A percentile compares a stretch with the other conserved stretches of the same genome.
Evolutionary conservation across 2,888 invertebrate genomes (phyloP).

Genomic region (Agonopterix alstromeriana): DNA sequence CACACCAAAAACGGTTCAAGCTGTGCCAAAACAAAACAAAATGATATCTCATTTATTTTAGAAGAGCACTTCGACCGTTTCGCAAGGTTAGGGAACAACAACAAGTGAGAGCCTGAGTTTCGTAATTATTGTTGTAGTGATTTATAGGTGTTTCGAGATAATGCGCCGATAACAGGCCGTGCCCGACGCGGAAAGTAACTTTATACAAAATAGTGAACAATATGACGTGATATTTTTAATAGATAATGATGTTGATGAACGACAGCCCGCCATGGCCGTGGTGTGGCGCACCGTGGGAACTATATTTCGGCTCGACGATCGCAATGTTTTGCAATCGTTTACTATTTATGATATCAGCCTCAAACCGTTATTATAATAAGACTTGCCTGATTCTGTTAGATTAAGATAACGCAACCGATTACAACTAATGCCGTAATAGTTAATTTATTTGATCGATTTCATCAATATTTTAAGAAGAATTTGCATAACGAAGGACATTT

Average conservation of each 20-base stretch:
- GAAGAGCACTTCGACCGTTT: constrained; percentile 11
- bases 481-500: too few species aligned
- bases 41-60: constrained; percentile 1
- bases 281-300: constrained; percentile 62
- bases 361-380: constrained; percentile 35
- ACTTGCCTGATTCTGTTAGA: constrained; percentile 10
- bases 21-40: neutral
- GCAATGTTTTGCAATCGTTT: constrained; percentile 59
- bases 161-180: constrained; percentile 44
- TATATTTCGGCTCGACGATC: constrained; percentile 61
- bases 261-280: constrained; percentile 43
- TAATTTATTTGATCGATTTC: too few species aligned
- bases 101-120: constrained; percentile 36
- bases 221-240: constrained; percentile 76
- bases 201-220: constrained; percentile 72
- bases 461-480: too few species aligned
- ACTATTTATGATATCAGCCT: constrained; percentile 41
- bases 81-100: constrained; percentile 25
- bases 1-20: too few species aligned
- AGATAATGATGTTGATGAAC: constrained; percentile 74
- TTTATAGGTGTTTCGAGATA: constrained; percentile 67
- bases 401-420: neutral
- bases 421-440: too few species aligned
- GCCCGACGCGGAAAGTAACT: constrained; percentile 56
- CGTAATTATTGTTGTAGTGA: constrained; percentile 61